These are phyloP conservation scores for Lobophora halterata DNA, from an alignment of 2,888 invertebrate genomes.

Conservation along the genomic window DNA sequence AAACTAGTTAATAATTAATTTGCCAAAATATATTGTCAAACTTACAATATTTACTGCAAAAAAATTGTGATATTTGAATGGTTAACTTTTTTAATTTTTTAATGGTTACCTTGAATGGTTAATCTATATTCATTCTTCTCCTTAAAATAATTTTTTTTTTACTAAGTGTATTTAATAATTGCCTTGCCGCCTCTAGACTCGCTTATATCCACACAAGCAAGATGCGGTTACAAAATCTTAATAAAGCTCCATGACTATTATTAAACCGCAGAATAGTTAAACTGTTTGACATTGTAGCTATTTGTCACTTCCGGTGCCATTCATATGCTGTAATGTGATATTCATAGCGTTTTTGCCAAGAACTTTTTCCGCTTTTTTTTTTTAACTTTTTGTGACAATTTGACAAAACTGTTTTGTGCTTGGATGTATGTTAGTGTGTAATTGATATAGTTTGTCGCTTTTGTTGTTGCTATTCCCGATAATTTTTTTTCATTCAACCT, in stretches of 20 bases:
- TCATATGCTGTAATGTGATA: conserved; percentile 22
- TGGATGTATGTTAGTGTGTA: conserved; percentile 18
- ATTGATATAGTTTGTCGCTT: conserved; percentile 15
- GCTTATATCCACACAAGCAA: conserved; percentile 10
- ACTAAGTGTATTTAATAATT: too few relatives aligned
- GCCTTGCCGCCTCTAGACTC: conserved; percentile 4
- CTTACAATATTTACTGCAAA: too few relatives aligned
- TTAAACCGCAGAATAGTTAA: conserved; percentile 21
- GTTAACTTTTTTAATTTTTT: too few relatives aligned
- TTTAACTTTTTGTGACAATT: conserved; percentile 5
- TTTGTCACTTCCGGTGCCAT: conserved; percentile 21
- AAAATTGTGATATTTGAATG: too few relatives aligned
- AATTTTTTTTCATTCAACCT: too few relatives aligned
- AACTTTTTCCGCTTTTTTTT: conserved; percentile 6
- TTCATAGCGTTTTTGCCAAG: conserved; percentile 10
- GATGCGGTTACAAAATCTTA: conserved; percentile 21
- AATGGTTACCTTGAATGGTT: too few relatives aligned
- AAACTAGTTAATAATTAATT: too few relatives aligned
- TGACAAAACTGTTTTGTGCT: conserved; percentile 12
- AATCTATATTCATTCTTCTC: too few relatives aligned
- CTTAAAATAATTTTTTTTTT: too few relatives aligned
- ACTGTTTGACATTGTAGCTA: conserved; percentile 22
- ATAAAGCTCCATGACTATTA: conserved; percentile 18
- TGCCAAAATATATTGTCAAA: too few relatives aligned
- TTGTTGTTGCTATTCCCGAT: conserved; percentile 13